These are phyloP conservation scores for Cyanistes caeruleus DNA, from an alignment of 2,113 vertebrate species.

Conservation along the genomic window DNA sequence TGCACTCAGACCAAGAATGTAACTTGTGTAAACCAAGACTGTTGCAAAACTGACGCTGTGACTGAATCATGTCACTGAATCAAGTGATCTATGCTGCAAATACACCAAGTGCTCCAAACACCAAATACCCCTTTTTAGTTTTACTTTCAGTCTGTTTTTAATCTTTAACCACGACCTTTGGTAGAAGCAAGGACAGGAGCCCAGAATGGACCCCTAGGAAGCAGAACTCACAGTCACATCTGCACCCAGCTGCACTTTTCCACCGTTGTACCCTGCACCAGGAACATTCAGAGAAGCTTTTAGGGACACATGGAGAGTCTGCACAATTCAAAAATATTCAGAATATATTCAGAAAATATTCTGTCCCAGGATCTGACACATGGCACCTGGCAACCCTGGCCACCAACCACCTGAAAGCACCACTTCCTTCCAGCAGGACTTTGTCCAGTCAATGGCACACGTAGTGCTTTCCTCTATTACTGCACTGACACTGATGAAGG, in stretches of 20 bases:
- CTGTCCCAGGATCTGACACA: background rate
- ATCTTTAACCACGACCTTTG: background rate
- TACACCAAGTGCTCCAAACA: background rate
- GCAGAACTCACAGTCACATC: background rate
- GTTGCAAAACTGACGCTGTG: constrained; percentile 6
- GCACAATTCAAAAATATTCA: too few relatives aligned
- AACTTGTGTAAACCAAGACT: background rate
- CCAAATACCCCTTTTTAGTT: background rate
- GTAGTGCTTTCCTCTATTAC: background rate
- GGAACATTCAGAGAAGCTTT: background rate
- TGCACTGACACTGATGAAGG: background rate
- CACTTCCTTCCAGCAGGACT: constrained; percentile 26
- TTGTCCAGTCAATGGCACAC: background rate
- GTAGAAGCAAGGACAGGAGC: background rate
- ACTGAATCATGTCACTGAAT: background rate
- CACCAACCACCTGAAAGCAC: background rate
- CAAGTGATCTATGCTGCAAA: background rate
- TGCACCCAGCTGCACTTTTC: background rate
- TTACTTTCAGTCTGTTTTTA: background rate
- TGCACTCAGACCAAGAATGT: background rate
- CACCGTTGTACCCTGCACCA: fast-evolving
- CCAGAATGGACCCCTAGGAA: background rate
- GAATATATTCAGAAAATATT: too few relatives aligned
- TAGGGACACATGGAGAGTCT: background rate
- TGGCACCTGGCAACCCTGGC: background rate